phyloP scores from a whole-genome alignment of 2,888 invertebrate genomes.

The Caenorhabditis becei region DNA sequence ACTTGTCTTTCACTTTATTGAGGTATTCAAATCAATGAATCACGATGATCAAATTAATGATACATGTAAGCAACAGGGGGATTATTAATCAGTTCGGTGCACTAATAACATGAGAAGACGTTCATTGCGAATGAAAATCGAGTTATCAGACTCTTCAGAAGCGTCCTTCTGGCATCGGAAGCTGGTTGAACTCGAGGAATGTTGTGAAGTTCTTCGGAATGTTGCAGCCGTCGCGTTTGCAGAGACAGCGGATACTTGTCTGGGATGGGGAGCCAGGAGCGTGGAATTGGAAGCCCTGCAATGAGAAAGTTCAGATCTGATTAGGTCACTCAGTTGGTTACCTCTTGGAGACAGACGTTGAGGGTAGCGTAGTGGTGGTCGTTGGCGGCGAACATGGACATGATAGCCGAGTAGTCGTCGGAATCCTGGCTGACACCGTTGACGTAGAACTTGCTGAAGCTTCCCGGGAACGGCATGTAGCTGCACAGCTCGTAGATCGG shows the following conservation, averaged over 20 bases:
- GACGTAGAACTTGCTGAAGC: constrained; percentile 21
- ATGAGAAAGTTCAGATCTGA: neutral
- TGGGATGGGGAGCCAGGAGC: constrained; percentile 46
- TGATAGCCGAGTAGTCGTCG: constrained; percentile 34
- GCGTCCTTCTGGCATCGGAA: constrained; percentile 30
- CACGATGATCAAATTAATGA: too few relatives aligned
- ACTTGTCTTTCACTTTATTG: neutral
- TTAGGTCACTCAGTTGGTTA: constrained; percentile 9
- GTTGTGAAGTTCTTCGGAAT: constrained; percentile 39
- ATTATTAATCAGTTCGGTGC: neutral
- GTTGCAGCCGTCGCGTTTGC: constrained; percentile 75
- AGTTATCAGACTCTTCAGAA: constrained; percentile 2
- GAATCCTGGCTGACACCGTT: constrained; percentile 34
- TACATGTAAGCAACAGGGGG: too few relatives aligned
- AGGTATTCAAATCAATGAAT: too few relatives aligned
- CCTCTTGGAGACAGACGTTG: constrained; percentile 75
- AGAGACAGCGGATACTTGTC: constrained; percentile 74
- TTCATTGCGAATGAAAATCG: neutral
- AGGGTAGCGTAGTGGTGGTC: constrained; percentile 67
- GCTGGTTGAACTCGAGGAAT: constrained; percentile 46
- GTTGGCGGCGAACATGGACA: constrained; percentile 22
- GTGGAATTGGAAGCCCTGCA: constrained; percentile 60
- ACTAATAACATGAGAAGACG: too few relatives aligned
- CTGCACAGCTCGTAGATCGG: constrained; percentile 39
- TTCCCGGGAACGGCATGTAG: constrained; percentile 37